Conservation (phyloP, 2,888 invertebrate genomes). For the Gnatocerus cornutus region DNA sequence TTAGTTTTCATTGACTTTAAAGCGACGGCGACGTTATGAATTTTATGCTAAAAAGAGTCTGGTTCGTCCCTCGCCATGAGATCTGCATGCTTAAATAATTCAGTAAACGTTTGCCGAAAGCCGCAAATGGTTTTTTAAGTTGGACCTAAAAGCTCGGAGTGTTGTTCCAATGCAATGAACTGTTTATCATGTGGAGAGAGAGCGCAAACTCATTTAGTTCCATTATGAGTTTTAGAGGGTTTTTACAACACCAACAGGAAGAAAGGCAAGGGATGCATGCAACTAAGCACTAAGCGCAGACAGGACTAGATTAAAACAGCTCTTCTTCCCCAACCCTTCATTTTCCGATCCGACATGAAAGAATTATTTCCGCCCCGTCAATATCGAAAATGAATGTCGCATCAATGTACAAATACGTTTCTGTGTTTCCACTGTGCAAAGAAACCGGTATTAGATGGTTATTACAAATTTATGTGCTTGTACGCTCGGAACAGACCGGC, state of each 20-base stretch:
- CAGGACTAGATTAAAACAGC: too few species aligned
- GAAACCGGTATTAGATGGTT: not conserved
- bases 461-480: not conserved
- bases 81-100: not conserved
- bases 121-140: not conserved
- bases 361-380: too few species aligned
- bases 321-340: too few species aligned
- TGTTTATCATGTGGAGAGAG: not conserved
- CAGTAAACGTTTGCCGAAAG: not conserved
- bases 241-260: too few species aligned
- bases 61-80: not conserved
- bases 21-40: not conserved
- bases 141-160: not conserved
- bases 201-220: too few species aligned
- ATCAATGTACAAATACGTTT: too few species aligned
- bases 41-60: not conserved
- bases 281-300: too few species aligned
- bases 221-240: too few species aligned
- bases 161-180: not conserved
- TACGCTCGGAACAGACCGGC: not conserved
- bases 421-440: not conserved
- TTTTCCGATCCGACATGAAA: too few species aligned
- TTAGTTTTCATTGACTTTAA: too few species aligned
- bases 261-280: too few species aligned
- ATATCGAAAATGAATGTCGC: not conserved